Base-by-base conservation (phyloP, 2,797 vertebrate species). In the Steatocranus sp. region DNA sequence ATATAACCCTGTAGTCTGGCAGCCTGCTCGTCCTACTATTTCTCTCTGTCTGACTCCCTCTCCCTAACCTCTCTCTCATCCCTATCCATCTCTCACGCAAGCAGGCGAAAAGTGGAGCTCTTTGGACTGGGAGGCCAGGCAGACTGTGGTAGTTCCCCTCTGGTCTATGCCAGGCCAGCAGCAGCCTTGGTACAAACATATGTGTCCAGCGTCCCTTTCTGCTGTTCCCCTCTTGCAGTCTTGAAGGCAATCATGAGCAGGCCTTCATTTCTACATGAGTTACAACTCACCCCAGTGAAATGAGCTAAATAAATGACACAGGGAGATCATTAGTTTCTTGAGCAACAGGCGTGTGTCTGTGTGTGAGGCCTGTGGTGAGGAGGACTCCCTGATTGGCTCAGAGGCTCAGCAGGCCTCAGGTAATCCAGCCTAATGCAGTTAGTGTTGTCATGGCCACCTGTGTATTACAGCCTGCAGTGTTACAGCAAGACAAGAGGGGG, bases 371-470 rank as follows among this genome's bases (percentile, higher is more conserved):
- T 84, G 86, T 61, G 80, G 80, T 81, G 75, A 83, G 20, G 84
- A 88, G 85, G 81, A 84, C 82, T 85, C 86, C 84, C 73, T 63
- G 74, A 11, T 61, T 85, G 54, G 79, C 82, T 84, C 74, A 36
- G 87, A 78, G 58, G 79, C 88, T 79, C 90, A 84, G 90, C 86
- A 84, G 88, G 91, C 78, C 79, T 82, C 86, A 91, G 91, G 90
- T 94, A 93, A 94, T 93, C 92, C 90, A 85, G 53, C 6, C 87
- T 93, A 91, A 93, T 91, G 87, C 83, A 87, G 82, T 91, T 87
- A 85, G 81, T 10, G 93, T 88, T 91, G 89, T 87, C 90, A 90
- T 89, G 89, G 84, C 88, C 84, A 91, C 90, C 87, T 89, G 89
- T 54, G 58, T 86, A 48, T 82, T 86, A 82, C 83, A 88, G 80